Percentiles rank a stretch among this genome's conserved stretches.
phyloP scores from a whole-genome alignment of 2,888 invertebrate species.

The Cantharis rufa region DNA sequence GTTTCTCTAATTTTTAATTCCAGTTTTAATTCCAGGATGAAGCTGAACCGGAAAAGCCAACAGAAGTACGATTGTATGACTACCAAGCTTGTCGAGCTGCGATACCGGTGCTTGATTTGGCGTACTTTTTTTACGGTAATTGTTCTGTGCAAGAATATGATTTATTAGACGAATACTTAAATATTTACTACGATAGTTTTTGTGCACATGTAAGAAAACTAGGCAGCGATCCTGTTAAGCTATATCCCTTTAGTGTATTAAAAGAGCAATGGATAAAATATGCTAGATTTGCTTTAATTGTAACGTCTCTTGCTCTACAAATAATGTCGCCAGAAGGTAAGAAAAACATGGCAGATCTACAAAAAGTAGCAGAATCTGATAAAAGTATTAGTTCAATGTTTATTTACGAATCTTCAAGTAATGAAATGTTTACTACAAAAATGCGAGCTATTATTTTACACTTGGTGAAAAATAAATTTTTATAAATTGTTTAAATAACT shows the following conservation, averaged over 20 bases:
- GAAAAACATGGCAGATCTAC: slow-evolving; percentile 30
- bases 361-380: slow-evolving; percentile 19
- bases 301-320: neutral
- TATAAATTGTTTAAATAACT: neutral
- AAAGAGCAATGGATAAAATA: slow-evolving; percentile 17
- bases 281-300: slow-evolving; percentile 5
- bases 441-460: slow-evolving; percentile 26
- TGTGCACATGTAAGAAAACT: slow-evolving; percentile 32
- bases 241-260: slow-evolving; percentile 32
- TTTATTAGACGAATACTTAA: slow-evolving; percentile 35
- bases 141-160: slow-evolving; percentile 29
- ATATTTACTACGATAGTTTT: slow-evolving; percentile 38
- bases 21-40: slow-evolving; percentile 11
- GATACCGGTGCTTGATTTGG: slow-evolving; percentile 39
- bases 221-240: slow-evolving; percentile 35
- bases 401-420: slow-evolving; percentile 14
- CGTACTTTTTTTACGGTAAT: slow-evolving; percentile 39
- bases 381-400: slow-evolving; percentile 18
- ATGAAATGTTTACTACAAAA: slow-evolving; percentile 27
- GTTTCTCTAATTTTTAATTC: neutral
- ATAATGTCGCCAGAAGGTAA: neutral
- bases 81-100: slow-evolving; percentile 39
- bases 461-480: slow-evolving; percentile 22
- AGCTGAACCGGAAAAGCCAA: slow-evolving; percentile 29
- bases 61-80: slow-evolving; percentile 38